Percentiles rank a stretch among this genome's conserved stretches.
phyloP scores from a whole-genome alignment of 2,797 vertebrate genomes.

The Lindbergichthys nudifrons region DNA sequence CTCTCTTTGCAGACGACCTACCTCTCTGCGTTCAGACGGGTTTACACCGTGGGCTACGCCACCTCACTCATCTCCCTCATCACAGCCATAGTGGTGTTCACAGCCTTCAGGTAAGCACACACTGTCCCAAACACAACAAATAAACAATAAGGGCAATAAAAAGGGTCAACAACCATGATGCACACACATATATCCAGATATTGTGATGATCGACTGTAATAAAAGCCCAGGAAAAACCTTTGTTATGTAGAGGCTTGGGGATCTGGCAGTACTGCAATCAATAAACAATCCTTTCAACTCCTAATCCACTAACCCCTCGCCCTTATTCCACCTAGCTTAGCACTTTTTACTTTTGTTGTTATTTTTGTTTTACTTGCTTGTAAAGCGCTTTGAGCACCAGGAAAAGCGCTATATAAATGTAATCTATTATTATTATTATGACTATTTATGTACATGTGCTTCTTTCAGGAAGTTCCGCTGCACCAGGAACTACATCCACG shows the following conservation, averaged over 20 bases:
- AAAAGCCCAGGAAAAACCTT: not conserved
- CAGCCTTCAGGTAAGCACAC: constrained; percentile 81
- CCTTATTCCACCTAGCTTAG: no score
- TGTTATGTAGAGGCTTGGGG: constrained; percentile 6
- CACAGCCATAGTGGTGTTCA: constrained; percentile 82
- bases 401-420: no score
- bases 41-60: constrained; percentile 86
- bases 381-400: no score
- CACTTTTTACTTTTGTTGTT: no score
- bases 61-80: constrained; percentile 87
- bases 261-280: not conserved
- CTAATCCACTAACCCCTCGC: no score
- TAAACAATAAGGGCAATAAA: not conserved
- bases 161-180: not conserved
- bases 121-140: constrained; percentile 11
- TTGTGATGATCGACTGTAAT: not conserved
- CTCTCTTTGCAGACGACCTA: constrained; percentile 83
- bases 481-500: constrained; percentile 93
- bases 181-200: constrained; percentile 5
- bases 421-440: not conserved
- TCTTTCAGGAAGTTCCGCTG: constrained; percentile 90
- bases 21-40: constrained; percentile 86
- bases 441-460: constrained; percentile 1
- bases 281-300: no score
- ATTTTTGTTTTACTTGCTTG: no score